These are phyloP conservation scores for Drosophila novamexicana DNA, from an alignment of 1,140 invertebrate species.

Conservation along the genomic window DNA sequence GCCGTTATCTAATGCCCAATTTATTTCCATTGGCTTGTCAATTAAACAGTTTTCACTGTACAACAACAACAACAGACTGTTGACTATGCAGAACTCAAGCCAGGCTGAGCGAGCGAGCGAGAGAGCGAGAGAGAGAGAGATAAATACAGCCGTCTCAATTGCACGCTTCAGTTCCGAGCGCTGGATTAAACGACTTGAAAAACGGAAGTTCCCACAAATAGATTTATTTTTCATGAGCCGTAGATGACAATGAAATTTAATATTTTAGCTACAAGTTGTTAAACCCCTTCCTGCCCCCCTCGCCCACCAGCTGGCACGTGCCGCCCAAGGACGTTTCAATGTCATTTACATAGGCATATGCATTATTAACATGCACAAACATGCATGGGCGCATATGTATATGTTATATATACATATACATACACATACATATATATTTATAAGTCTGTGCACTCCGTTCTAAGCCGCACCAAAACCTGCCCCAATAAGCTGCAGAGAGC, in stretches of 20 bases:
- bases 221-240: conserved; percentile 41
- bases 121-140: conserved; percentile 6
- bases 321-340: conserved; percentile 72
- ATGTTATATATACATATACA: not conserved
- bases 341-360: conserved; percentile 34
- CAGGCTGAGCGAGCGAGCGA: conserved; percentile 10
- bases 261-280: conserved; percentile 24
- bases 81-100: conserved; percentile 33
- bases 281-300: not conserved
- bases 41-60: conserved; percentile 64
- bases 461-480: conserved; percentile 41
- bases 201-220: conserved; percentile 67
- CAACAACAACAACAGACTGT: conserved; percentile 50
- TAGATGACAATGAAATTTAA: conserved; percentile 61
- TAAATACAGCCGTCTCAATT: conserved; percentile 36
- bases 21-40: conserved; percentile 67
- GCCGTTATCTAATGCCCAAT: conserved; percentile 70
- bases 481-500: conserved; percentile 8
- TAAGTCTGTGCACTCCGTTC: conserved; percentile 23
- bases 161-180: conserved; percentile 20
- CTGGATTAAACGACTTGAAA: conserved; percentile 31
- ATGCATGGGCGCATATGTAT: not conserved
- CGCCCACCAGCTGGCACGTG: conserved; percentile 53
- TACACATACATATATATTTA: conserved; percentile 11
- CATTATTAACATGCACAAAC: not conserved